Base-by-base conservation (phyloP, 92 coral and sea anemone genomes). In the Epizoanthus ramosus region DNA sequence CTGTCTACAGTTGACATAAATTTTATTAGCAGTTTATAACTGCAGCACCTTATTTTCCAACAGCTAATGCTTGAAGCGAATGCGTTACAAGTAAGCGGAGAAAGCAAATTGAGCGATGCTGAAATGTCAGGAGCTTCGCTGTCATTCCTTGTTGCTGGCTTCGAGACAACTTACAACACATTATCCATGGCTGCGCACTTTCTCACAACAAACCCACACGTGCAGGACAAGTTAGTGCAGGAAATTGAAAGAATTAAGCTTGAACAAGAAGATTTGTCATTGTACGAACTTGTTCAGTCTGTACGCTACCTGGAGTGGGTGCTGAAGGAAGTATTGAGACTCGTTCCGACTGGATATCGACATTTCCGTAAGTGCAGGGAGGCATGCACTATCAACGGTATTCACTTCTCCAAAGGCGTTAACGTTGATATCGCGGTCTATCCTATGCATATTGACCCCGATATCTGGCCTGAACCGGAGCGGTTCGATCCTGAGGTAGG, bases 81-180 rank as follows among this genome's bases (percentile, higher is more conserved):
- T 54, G 77, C 86, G 25, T 75, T 81, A 73, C 76, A 84, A 3
- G 76, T 70, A 3, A 85, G 80, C 47, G 91, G 88, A 17, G 88
- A 80, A 58, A 84, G 86, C 81, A 86, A 86, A 57, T 64, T 88
- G 61, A 88, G 76, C 47, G 85, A 79, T 31, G 83, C 79, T 19
- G 91, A 88, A 71, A 88, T 88, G 91, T 84, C 74, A 37, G 91
- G 82, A 47, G 66, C 85, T 22, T 88, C 87, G 12, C 54, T 88
- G 23, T 84, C 88, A 43, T 88, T 88, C 63, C 91, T 88, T 16
- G 83, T 87, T 6, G 91, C 91, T 14, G 91, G 91, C 43, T 80
- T 77, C 65, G 91, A 88, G 21, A 88, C 91, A 12, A 88, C 91
- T 6, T 75, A 57, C 15, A 84, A 83, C 39, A 85, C 88, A 5